These are phyloP conservation scores for Oreochromis niloticus DNA, from an alignment of 2,113 vertebrate species.

Conservation along the genomic window DNA sequence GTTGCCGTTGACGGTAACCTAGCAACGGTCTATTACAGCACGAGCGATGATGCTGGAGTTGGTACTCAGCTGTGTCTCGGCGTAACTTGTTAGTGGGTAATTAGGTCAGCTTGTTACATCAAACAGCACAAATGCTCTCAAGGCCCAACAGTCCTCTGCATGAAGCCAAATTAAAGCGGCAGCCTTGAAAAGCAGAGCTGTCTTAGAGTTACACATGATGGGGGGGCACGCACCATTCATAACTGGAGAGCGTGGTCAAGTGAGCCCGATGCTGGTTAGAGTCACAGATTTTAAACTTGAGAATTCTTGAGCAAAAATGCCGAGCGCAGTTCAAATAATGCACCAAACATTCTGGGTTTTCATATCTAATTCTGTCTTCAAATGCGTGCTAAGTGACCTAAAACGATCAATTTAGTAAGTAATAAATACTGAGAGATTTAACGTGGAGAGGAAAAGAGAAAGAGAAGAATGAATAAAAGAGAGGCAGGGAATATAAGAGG, in stretches of 20 bases:
- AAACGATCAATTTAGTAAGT: not conserved
- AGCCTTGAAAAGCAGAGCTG: conserved; percentile 22
- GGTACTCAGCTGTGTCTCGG: conserved; percentile 43
- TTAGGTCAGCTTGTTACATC: conserved; percentile 58
- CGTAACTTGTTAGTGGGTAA: conserved; percentile 57
- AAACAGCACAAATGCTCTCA: conserved; percentile 37
- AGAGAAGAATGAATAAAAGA: not conserved
- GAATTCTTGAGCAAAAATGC: not conserved
- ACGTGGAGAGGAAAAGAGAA: not conserved
- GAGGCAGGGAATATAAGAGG: not conserved
- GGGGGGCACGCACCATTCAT: not conserved
- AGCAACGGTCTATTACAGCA: conserved; percentile 5
- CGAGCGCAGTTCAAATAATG: not conserved
- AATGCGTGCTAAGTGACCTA: not conserved
- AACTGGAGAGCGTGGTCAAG: not conserved
- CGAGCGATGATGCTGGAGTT: conserved; percentile 9
- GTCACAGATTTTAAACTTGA: not conserved
- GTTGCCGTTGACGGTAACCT: not conserved
- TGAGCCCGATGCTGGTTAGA: not conserved
- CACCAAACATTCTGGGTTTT: not conserved
- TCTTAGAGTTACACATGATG: not conserved
- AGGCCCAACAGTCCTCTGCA: conserved; percentile 2
- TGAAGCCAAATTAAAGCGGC: conserved; percentile 18
- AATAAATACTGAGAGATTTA: not conserved
- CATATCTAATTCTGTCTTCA: not conserved